Evolutionary conservation across 2,888 invertebrate genomes (phyloP), one percentile per base, ranked within the genome.

Genomic region (Drosophila suboccidentalis): DNA sequence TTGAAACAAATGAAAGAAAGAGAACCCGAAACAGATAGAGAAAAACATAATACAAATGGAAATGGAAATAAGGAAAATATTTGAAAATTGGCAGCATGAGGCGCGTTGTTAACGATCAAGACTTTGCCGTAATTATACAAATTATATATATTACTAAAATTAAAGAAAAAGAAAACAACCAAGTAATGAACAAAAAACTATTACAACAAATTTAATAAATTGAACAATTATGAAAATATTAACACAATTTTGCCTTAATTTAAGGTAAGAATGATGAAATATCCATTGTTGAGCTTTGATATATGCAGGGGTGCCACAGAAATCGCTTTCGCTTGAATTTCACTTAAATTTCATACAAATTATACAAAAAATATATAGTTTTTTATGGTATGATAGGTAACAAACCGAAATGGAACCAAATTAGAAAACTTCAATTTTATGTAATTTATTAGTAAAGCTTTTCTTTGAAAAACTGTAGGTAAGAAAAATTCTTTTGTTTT

Each of bases 101-200:
- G 64, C 67, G 75, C 59, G 71, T 78, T 78, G 77, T 78, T 78
- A 78, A 67, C 67, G 71, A 77, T 71, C 63, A 78, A 77, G 77
- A 78, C 75, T 58, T 77, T 78, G 75, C 77, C 71, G 63, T 70
- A 78, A 78, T 60, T 75, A 78, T 75, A 73, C 55, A 73, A 61
- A 59, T n/a, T n/a, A 70, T 46, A 57, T 44, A 55, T 38, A 29
- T 26, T 26, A 47, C 58, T 47, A 58, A 43, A 59, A 57, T n/a
- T n/a, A 46, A 49, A 50, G 41, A 63, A 63, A 51, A 59, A 29
- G 39, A 55, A n/a, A 8, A 53, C 36, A 58, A 39, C 8, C 26
- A 51, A 44, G 62, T 53, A 39, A 71, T 59, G 55, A 68, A 75
- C 63, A 75, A 69, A 65, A 76, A 63, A 19, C 61, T 64, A 75